These are phyloP conservation scores for Trichonephila clavipes DNA, from an alignment of 1,140 invertebrate species.

Conservation along the genomic window DNA sequence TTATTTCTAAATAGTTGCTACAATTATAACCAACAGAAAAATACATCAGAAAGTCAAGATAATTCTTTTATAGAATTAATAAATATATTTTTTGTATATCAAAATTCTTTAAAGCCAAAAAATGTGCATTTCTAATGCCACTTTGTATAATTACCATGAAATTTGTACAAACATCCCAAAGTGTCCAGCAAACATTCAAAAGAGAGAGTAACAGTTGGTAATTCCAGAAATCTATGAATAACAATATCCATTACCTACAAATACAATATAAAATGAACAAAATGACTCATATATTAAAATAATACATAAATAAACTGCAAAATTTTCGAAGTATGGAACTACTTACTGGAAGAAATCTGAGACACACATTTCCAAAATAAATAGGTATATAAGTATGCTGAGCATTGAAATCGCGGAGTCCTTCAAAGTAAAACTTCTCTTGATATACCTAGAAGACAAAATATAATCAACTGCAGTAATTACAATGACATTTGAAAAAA, in stretches of 20 bases:
- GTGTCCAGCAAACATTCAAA: constrained; percentile 95
- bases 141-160: constrained; percentile 87
- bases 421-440: constrained; percentile 96
- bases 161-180: constrained; percentile 95
- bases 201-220: constrained; percentile 89
- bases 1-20: no score
- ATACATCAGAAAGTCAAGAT: no score
- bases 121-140: background rate
- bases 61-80: no score
- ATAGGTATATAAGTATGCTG: constrained; percentile 90
- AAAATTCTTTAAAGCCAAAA: no score
- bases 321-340: background rate
- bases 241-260: constrained; percentile 92
- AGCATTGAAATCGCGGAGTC: constrained; percentile 85
- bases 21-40: no score
- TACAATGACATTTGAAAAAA: no score
- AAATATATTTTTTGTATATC: no score
- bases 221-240: constrained; percentile 94
- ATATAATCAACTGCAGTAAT: background rate
- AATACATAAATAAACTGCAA: background rate
- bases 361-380: constrained; percentile 98
- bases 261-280: constrained; percentile 25
- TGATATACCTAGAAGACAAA: constrained; percentile 88
- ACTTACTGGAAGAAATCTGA: constrained; percentile 92
- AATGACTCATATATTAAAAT: no score